Base-by-base conservation (phyloP, 2,113 vertebrate genomes). In the Ellobius talpinus region DNA sequence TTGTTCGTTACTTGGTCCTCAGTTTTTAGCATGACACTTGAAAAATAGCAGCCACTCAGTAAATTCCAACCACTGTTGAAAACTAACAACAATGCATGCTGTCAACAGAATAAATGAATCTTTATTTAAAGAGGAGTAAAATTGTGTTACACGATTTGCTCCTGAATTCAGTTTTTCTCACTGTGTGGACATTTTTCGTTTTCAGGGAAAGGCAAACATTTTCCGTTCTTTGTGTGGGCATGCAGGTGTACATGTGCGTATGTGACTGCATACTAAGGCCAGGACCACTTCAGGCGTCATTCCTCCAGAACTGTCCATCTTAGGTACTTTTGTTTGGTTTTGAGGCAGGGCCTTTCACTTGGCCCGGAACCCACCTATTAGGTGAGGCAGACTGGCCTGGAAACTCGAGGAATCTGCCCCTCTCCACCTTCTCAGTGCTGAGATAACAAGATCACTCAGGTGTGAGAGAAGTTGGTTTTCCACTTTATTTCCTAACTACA, bases 71-170 rank as follows among this genome's bases (percentile, higher is more conserved):
- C 55, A 63, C 55, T 24, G 3, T 84, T 63, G 81, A 63, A 42
- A 63, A 84, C n/a, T 39, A 63, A 84, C 7, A 61, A 39, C 17
- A 74, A 61, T 7, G 72, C 21, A 21, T 70, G 47, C 73, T 78
- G 85, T 68, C 55, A 72, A 73, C 36, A 42, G 29, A 93, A 95
- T 2, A 86, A 66, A 91, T 82, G 68, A 68, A 93, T 42, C 36
- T 77, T 12, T 61, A 65, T 70, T 92, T 90, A 74, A 74, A 74
- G 21, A 86, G 50, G 96, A 94, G 86, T 89, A 50, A 91, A 95
- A 87, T 70, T 1, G 19, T 47, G 50, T 45, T 24, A 76, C 9
- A 10, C 29, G 66, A 5, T 39, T 92, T 89, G 47, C 45, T 92
- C 63, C 74, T 47, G 61, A 95, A 89, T 33, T 55, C 91, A 52